Conservation (phyloP, 2,113 vertebrate genomes). For the Syrrhaptes paradoxus region DNA sequence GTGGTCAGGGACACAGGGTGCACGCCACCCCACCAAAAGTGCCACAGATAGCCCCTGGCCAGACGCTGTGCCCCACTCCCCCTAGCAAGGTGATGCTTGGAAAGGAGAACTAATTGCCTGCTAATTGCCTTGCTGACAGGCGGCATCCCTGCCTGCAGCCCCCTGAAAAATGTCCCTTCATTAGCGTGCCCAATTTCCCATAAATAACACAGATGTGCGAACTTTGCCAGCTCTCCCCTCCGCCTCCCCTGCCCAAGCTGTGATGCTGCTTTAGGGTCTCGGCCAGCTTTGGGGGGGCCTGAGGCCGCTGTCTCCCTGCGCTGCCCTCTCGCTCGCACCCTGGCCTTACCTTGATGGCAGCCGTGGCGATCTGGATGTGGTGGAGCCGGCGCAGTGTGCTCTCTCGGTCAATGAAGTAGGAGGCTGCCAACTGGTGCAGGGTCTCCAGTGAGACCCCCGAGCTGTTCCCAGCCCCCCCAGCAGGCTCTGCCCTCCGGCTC, state of each 20-base stretch:
- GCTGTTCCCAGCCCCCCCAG: constrained; percentile 79
- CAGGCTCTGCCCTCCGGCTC: constrained; percentile 83
- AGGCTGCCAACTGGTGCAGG: constrained; percentile 95
- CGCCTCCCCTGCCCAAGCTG: neutral
- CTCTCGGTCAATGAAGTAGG: constrained; percentile 97
- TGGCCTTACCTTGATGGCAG: constrained; percentile 90
- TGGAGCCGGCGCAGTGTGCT: constrained; percentile 92
- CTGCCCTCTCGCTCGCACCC: neutral
- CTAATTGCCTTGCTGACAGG: constrained; percentile 74
- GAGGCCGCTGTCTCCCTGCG: accelerated
- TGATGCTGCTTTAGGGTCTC: neutral
- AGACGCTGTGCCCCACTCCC: neutral
- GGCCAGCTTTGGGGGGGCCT: neutral
- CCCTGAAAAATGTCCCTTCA: constrained; percentile 54
- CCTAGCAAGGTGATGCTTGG: neutral
- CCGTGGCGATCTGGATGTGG: constrained; percentile 96
- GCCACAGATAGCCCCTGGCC: neutral
- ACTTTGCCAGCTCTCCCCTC: neutral
- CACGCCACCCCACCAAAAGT: accelerated
- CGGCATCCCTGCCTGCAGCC: constrained; percentile 32
- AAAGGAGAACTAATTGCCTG: constrained; percentile 66
- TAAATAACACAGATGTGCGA: neutral
- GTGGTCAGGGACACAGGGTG: neutral
- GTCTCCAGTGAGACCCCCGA: constrained; percentile 91
- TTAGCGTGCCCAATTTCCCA: constrained; percentile 61